Evolutionary conservation across 2,797 vertebrate species (phyloP), one percentile per base, ranked within the genome.

Genomic region (Okamejei kenojei): DNA sequence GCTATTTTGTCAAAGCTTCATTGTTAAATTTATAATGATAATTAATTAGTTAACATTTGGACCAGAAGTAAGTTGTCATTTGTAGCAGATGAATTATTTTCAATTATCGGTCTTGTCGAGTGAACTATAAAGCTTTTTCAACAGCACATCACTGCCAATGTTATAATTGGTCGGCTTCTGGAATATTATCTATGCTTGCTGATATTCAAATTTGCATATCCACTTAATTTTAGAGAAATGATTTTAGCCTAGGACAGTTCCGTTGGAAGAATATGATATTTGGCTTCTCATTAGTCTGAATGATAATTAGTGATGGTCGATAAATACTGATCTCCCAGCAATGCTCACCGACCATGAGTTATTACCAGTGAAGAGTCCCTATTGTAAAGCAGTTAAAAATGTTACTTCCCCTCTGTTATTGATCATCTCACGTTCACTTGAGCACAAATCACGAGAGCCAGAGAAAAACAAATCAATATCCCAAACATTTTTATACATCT

Each of bases 11-110:
- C 58, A 76, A 92, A 19, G 1, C 71, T 92, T 76, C 35, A 13
- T 45, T 76, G 29, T 92, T 92, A 92, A 54, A 71, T 71, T 15
- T 92, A 26, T n/a, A 74, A 92, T 54, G 71, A 76, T 58, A 76
- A 74, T 92, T 92, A 92, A 76, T 92, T 92, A 92, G 71, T 92
- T 76, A 35, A 17, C 90, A 92, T 92, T 92, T 91, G 90, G 35
- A 29, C 90, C 71, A 74, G 68, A 23, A 91, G 10, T 91, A 54
- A 74, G 90, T 74, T 76, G 90, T 91, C 90, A 91, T 91, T 90
- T 74, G 35, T 29, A 92, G 71, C 23, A 29, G 35, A 92, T 76
- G 26, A 92, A 74, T 92, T 92, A 92, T 76, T 71, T 76, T 54
- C 71, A 92, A 92, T 74, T 92, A 92, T 74, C 10, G 35, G 26